Base-by-base conservation (phyloP, 1,140 invertebrate genomes). In the Bombus pascuorum region DNA sequence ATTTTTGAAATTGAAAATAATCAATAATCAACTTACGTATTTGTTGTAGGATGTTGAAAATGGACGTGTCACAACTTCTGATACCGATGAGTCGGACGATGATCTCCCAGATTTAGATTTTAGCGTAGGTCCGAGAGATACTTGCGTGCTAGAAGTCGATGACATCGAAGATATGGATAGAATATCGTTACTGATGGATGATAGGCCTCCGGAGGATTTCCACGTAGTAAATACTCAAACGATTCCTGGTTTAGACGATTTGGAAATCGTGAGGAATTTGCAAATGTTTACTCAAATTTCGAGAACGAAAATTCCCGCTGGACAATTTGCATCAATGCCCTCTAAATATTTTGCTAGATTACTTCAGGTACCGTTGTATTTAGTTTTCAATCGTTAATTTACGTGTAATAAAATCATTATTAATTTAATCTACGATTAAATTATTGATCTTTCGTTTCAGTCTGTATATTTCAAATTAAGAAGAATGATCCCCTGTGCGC, bases 281-380 rank as follows among this genome's bases (percentile, higher is more conserved):
- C 97, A 98, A 95, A 98, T 98, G 97, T 98, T 98, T 92, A 98
- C 97, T 2, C 97, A 98, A 95, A 97, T 98, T 34, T 98, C 97
- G 94, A 95, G 97, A 68, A 96, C 96, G 0, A 97, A 97, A 91
- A 96, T 98, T 28, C 96, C 96, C 25, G 86, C 94, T 12, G 94
- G 95, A 39, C 96, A 96, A 85, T 92, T 91, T 12, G 91, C 92
- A 0, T 93, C 93, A 9, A 93, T 95, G 91, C 95, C 95, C 25
- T 95, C 96, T 0, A 96, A 96, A 90, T 96, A 97, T 90, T 97
- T 98, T 91, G 96, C 97, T 77, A 93, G 94, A 85, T 93, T 97
- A 47, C 93, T 97, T 77, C 96, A 96, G 95, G 96, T 97, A 93
- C 1, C 42, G 25, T 44, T 59, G 8, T 13, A 39, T 22, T 53